Conservation (phyloP, 2,797 vertebrate genomes). For the Esox masquinongy region DNA sequence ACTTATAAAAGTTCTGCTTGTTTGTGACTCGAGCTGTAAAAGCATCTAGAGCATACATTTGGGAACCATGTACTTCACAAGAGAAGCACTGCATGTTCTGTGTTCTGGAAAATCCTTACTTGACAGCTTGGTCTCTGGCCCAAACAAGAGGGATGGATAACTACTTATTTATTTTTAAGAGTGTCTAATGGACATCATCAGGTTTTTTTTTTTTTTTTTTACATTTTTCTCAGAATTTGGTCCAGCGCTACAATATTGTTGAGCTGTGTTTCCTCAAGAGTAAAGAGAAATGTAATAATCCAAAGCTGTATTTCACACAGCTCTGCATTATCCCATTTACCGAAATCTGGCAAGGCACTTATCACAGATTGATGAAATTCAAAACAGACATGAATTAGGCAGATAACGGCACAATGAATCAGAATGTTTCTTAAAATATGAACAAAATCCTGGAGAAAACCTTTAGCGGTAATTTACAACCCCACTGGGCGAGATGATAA, state of each 20-base stretch:
- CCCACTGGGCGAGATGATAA: conserved; percentile 3
- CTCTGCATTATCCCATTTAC: conserved; percentile 30
- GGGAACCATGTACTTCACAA: neutral
- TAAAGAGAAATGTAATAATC: conserved; percentile 35
- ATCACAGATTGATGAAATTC: conserved; percentile 23
- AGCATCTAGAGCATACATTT: neutral
- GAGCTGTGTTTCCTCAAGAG: neutral
- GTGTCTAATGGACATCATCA: neutral
- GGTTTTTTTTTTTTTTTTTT: conserved; percentile 21
- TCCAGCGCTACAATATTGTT: conserved; percentile 40
- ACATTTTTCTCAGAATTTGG: conserved; percentile 40
- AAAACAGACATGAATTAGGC: neutral
- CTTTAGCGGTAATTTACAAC: conserved; percentile 16
- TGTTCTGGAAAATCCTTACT: neutral
- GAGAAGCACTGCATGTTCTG: neutral
- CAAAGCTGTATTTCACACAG: neutral
- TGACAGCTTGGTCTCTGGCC: neutral
- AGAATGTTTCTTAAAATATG: conserved; percentile 14
- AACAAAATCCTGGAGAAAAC: neutral
- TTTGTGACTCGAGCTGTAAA: too few relatives aligned
- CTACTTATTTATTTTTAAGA: neutral
- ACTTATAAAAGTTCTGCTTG: too few relatives aligned
- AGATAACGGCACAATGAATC: conserved; percentile 26
- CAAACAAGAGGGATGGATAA: neutral
- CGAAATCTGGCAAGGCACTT: conserved; percentile 62